Conservation (phyloP, 1,140 invertebrate species). For the Zaprionus davidi region DNA sequence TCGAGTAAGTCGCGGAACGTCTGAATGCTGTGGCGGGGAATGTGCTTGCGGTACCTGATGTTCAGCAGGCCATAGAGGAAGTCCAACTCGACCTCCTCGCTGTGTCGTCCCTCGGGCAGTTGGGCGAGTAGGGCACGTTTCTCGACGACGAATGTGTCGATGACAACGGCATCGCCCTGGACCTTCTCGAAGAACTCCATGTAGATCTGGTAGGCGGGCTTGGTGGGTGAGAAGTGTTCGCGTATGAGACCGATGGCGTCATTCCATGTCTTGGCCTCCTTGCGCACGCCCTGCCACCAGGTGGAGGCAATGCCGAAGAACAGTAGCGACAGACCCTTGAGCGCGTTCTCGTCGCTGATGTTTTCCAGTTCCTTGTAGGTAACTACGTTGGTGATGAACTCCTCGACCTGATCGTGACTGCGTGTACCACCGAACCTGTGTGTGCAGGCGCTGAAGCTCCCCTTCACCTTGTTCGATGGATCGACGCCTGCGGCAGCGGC, state of each 20-base stretch:
- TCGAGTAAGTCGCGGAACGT: constrained; percentile 74
- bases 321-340: constrained; percentile 83
- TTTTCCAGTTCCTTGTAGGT: constrained; percentile 75
- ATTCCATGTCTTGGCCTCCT: constrained; percentile 76
- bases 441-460: constrained; percentile 70
- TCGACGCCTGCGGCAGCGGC: constrained; percentile 22
- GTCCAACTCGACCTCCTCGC: constrained; percentile 78
- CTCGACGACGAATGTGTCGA: constrained; percentile 76
- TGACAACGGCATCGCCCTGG: constrained; percentile 63
- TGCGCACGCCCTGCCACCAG: constrained; percentile 85
- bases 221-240: constrained; percentile 74
- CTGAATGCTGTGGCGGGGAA: constrained; percentile 57
- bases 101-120: constrained; percentile 70
- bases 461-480: constrained; percentile 51
- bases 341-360: constrained; percentile 81
- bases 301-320: constrained; percentile 82
- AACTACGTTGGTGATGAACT: constrained; percentile 68
- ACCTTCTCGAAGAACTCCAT: constrained; percentile 76
- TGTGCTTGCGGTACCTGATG: constrained; percentile 77
- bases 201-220: constrained; percentile 77
- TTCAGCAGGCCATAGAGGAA: constrained; percentile 77
- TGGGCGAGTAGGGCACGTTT: constrained; percentile 80
- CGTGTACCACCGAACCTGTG: constrained; percentile 65
- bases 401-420: constrained; percentile 73
- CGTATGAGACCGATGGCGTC: constrained; percentile 70